These are phyloP conservation scores for Eleginops maclovinus DNA, from an alignment of 2,113 vertebrate genomes.

Conservation along the genomic window DNA sequence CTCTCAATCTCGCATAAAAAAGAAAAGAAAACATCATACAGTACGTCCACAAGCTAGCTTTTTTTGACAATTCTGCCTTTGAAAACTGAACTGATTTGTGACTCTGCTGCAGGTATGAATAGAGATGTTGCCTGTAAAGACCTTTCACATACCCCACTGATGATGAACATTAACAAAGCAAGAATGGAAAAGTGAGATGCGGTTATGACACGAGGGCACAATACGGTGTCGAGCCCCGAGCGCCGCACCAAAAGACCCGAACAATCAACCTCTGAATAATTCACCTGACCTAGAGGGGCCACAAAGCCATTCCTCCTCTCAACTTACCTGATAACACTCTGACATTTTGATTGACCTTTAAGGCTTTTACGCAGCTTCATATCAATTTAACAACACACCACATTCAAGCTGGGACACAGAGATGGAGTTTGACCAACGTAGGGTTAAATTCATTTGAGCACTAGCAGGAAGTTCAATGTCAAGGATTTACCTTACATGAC, in stretches of 20 bases:
- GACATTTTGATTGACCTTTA: conserved; percentile 74
- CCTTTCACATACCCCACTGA: background rate
- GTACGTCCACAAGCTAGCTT: background rate
- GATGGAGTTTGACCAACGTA: background rate
- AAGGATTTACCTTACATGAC: background rate
- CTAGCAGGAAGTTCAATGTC: background rate
- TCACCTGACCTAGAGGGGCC: conserved; percentile 73
- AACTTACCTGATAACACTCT: conserved; percentile 74
- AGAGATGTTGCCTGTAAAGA: background rate
- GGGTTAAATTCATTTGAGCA: background rate
- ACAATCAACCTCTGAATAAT: conserved; percentile 83
- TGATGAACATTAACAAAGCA: conserved; percentile 31
- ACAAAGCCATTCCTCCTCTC: conserved; percentile 71
- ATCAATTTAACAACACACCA: background rate
- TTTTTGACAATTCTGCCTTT: background rate
- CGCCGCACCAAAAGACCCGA: conserved; percentile 42
- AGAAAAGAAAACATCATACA: background rate
- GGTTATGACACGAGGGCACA: conserved; percentile 51
- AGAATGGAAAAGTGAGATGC: conserved; percentile 47
- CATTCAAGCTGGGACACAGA: background rate
- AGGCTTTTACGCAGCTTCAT: conserved; percentile 4
- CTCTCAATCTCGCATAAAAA: background rate
- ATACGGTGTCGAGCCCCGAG: conserved; percentile 22
- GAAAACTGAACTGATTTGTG: conserved; percentile 11
- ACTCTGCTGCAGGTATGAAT: background rate